Evolutionary conservation across 2,888 invertebrate genomes (phyloP).

Genomic region (Metopia argyrocephala): DNA sequence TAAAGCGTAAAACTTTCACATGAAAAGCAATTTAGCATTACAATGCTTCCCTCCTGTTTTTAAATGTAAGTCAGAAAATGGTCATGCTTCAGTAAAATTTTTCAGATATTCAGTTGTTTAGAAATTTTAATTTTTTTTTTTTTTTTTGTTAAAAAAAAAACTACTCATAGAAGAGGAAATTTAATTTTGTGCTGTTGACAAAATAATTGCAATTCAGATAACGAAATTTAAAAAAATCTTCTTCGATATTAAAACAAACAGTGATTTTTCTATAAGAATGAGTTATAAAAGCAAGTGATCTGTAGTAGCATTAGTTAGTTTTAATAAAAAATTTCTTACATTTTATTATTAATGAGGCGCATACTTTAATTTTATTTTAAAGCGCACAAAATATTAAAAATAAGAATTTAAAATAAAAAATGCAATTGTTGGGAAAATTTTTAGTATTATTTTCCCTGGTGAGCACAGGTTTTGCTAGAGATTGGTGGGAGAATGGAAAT

Average conservation of each 20-base stretch:
- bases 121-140: not conserved
- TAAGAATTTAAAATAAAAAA: constrained; percentile 2
- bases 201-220: constrained; percentile 49
- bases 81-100: constrained; percentile 48
- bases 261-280: not conserved
- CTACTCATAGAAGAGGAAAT: not conserved
- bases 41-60: not conserved
- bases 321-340: constrained; percentile 14
- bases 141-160: not conserved
- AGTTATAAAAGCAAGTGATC: constrained; percentile 48
- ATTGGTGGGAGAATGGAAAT: constrained; percentile 77
- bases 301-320: constrained; percentile 25
- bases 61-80: not conserved
- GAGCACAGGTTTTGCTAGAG: constrained; percentile 54
- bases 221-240: not conserved
- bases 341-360: not conserved
- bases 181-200: constrained; percentile 35
- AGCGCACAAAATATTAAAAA: not conserved
- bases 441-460: constrained; percentile 42
- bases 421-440: constrained; percentile 33
- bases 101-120: not conserved
- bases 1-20: not conserved
- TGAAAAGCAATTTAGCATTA: not conserved
- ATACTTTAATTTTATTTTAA: not conserved
- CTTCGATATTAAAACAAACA: not conserved